Percentiles rank a stretch among this genome's conserved stretches.
Evolutionary conservation across 35 echinoderm and acorn worm genomes (phyloP).

Genomic region (Apostichopus californicus): DNA sequence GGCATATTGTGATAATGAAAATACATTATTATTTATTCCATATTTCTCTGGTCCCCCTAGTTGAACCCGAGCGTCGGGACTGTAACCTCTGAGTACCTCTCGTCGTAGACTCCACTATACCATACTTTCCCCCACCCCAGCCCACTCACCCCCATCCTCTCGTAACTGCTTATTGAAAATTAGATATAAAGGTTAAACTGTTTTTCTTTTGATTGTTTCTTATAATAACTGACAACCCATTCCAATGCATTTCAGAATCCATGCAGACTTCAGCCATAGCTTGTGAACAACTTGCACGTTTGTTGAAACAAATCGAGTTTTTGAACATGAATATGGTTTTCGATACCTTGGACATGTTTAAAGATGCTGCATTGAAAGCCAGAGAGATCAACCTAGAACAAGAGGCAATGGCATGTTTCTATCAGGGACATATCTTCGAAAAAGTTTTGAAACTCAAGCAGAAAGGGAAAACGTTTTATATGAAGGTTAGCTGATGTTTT

Average conservation of each 20-base stretch:
- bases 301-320: background rate
- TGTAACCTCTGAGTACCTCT: too few species aligned
- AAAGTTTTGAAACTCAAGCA: conserved; percentile 20
- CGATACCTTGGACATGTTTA: conserved; percentile 37
- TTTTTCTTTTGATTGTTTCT: too few species aligned
- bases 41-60: too few species aligned
- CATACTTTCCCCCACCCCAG: too few species aligned
- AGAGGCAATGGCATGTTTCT: conserved; percentile 29
- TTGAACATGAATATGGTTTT: conserved; percentile 42
- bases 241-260: conserved; percentile 17
- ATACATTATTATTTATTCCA: too few species aligned
- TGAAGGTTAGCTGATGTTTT: background rate
- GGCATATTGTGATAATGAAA: too few species aligned
- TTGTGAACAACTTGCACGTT: background rate
- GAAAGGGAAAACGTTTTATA: conserved; percentile 35
- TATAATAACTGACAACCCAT: too few species aligned
- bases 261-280: conserved; percentile 4
- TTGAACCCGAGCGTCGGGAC: too few species aligned
- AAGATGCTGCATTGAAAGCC: conserved; percentile 37
- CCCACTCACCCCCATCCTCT: too few species aligned
- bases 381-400: conserved; percentile 39
- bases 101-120: too few species aligned
- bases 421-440: conserved; percentile 43
- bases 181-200: too few species aligned
- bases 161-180: too few species aligned